Evolutionary conservation across 2,888 invertebrate species (phyloP), one percentile per base, ranked within the genome.

Genomic region (Pollenia amentaria): DNA sequence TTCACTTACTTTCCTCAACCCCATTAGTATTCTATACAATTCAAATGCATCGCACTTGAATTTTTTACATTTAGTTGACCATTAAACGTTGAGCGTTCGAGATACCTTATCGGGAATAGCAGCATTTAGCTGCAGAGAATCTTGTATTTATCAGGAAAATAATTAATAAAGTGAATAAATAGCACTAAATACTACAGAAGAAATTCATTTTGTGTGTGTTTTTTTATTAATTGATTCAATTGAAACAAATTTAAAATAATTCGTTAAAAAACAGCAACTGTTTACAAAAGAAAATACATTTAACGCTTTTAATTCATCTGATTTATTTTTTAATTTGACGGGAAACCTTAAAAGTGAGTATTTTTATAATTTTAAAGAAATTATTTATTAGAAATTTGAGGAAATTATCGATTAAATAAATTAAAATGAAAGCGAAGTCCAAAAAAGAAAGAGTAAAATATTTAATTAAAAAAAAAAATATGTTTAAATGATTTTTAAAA

Each of bases 211-310:
- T 44, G 55, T 46, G 10, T 16, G 7, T 44, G 8, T 55, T 57
- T 38, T 65, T 14, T 62, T 55, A 87, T 87, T 87, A 84, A 87
- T 87, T 87, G 62, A 84, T 77, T 80, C 73, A 84, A 87, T 87
- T 87, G 76, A 80, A 87, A 80, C 46, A 67, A 87, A 84, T 87
- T 87, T 80, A 73, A 84, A 77, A 48, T 16, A 64, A 77, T 76
- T 60, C 80, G 62, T 64, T 72, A 14, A 79, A 67, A 57, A 46
- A 21, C 6, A 51, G 7, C 60, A 64, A 72, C 10, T 55, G 18
- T 80, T 79, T 70, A 53, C 3, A 80, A 16, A 51, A 53, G 11
- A 51, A 51, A 48, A 18, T 9, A 57, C 29, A n/a, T 67, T 70
- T 11, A 64, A 60, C 38, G n/a, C 14, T 57, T 60, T 29, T n/a